phyloP scores from a whole-genome alignment of 2,888 invertebrate genomes.

The Chaetogeoica ovagalla region DNA sequence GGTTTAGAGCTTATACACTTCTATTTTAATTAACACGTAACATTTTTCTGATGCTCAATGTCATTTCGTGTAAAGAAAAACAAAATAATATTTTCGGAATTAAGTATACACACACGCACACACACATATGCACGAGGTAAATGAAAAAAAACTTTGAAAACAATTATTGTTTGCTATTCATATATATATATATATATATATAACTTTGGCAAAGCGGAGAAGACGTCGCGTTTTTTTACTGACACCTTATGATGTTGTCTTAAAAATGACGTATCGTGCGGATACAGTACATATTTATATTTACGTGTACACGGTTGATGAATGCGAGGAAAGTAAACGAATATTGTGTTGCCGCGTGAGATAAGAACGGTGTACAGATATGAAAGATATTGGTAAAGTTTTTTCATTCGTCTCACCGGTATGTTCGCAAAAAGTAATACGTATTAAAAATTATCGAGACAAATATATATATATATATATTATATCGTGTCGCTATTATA shows the following conservation, averaged over 20 bases:
- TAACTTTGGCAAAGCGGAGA: neutral
- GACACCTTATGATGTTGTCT: neutral
- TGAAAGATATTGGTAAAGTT: slow-evolving; percentile 27
- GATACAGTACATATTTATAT: too few species aligned
- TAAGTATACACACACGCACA: neutral
- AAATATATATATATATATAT: neutral
- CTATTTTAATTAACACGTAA: too few species aligned
- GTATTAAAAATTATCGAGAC: neutral
- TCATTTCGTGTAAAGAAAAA: neutral
- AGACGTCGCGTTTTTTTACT: slow-evolving; percentile 4
- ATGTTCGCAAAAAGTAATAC: neutral
- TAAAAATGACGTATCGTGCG: too few species aligned
- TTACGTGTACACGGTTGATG: neutral
- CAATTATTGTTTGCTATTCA: slow-evolving; percentile 27
- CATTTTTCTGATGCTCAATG: neutral
- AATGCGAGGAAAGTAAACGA: neutral
- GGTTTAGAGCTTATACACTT: too few species aligned
- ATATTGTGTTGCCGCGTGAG: neutral
- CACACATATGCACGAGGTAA: neutral
- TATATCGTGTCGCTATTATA: neutral
- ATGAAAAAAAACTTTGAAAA: slow-evolving; percentile 22
- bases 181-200: neutral
- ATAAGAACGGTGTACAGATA: slow-evolving; percentile 2
- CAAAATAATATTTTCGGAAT: neutral
- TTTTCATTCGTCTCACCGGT: neutral